Evolutionary conservation across 2,797 vertebrate genomes (phyloP).

Genomic region (Mionectes olivaceus): DNA sequence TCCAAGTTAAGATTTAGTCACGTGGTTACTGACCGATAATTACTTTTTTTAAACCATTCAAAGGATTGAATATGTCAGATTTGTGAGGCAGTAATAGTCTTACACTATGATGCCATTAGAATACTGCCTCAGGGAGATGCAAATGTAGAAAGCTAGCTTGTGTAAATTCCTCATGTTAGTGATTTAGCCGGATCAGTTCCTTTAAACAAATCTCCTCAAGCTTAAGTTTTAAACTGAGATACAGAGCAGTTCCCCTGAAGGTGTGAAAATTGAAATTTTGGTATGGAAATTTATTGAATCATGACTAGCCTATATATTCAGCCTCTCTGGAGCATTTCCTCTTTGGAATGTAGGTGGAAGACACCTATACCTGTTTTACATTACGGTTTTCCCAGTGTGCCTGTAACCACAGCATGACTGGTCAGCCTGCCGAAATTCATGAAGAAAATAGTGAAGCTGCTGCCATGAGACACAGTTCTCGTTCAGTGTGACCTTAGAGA

Average conservation of each 20-base stretch:
- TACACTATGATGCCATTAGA: neutral
- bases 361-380: neutral
- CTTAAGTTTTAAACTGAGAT: neutral
- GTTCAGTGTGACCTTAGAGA: neutral
- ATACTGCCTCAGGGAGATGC: neutral
- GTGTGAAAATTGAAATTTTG: neutral
- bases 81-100: neutral
- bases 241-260: neutral
- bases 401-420: neutral
- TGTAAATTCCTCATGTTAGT: neutral
- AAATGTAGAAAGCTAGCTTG: neutral
- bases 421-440: neutral
- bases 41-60: neutral
- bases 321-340: neutral
- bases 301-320: neutral
- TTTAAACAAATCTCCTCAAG: conserved; percentile 9
- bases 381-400: neutral
- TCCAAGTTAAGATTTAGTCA: neutral
- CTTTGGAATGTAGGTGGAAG: neutral
- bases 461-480: neutral
- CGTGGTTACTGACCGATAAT: neutral
- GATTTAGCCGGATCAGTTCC: neutral
- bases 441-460: neutral
- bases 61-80: neutral
- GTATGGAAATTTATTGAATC: neutral